phyloP scores from a whole-genome alignment of 2,113 vertebrate species.

The Pelmatolapia mariae region DNA sequence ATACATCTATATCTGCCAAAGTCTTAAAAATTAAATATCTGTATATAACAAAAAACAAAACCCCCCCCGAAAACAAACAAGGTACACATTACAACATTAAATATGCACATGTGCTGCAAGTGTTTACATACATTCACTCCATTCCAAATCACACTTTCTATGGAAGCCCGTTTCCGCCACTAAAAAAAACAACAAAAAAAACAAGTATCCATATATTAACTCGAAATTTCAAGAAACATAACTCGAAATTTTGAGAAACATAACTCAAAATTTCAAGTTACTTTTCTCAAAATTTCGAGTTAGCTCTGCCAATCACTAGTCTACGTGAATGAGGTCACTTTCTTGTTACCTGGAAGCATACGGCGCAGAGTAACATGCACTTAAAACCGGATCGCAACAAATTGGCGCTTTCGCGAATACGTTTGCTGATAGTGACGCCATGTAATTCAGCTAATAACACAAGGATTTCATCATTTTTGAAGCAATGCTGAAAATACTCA shows the following conservation, averaged over 20 bases:
- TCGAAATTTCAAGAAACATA: too few species aligned
- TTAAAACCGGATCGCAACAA: fast-evolving
- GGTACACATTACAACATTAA: neutral
- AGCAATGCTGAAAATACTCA: too few species aligned
- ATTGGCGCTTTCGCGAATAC: fast-evolving
- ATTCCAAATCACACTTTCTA: neutral
- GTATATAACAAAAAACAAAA: neutral
- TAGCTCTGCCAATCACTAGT: neutral
- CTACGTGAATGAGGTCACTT: neutral
- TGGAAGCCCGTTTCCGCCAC: fast-evolving
- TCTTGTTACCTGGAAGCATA: neutral
- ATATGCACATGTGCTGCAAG: neutral
- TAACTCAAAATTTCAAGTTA: too few species aligned
- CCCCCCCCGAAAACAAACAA: neutral
- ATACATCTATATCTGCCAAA: neutral
- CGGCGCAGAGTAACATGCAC: neutral
- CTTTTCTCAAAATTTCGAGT: too few species aligned
- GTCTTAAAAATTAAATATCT: neutral
- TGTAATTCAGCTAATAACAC: neutral
- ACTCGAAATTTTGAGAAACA: too few species aligned
- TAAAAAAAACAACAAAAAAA: too few species aligned
- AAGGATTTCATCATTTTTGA: too few species aligned
- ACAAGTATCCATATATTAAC: neutral
- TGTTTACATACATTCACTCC: neutral
- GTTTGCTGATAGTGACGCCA: fast-evolving